Evolutionary conservation across 2,888 invertebrate genomes (phyloP), one percentile per base, ranked within the genome.

Genomic region (Aleiodes alternator): DNA sequence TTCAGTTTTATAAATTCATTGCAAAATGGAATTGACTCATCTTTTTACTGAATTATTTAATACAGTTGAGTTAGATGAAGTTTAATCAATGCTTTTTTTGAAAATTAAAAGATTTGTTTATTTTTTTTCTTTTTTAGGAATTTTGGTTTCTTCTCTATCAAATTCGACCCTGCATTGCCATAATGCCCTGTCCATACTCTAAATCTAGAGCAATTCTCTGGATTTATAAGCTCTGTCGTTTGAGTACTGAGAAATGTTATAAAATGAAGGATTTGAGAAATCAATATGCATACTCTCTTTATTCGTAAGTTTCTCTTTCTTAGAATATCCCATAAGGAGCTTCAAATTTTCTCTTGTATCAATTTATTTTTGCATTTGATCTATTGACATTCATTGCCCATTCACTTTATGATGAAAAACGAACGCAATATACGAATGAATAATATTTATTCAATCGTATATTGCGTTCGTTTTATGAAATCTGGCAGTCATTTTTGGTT

Each of bases 231-330:
- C 84, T 92, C 4, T 91, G 91, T 59, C 88, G 90, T 5, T 88
- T 92, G 31, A 86, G 89, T 16, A 88, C 89, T 11, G 83, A 83
- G 0, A 80, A 86, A 2, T 92, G 92, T 81, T 88, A 90, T 0
- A 87, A 89, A 53, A 91, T 92, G 90, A 91, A 91, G 80, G 90
- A 90, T 2, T 87, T 92, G n/a, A 85, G 92, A 16, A 92, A 92
- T 80, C 92, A 92, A 82, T 92, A 92, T 80, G 91, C 91, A 80
- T 91, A 91, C 88, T 90, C 91, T 1, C 83, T 92, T 1, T 81
- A 91, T 72, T 64, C 64, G 64, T 64, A 43, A 64, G 64, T 43
- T 16, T 91, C 91, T 89, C 90, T 43, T 43, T 43, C 34, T 0
- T 34, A 34, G 1, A 34, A 34, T 23, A 23, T 23, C 23, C 2